Percentiles rank a stretch among this genome's conserved stretches.
Conservation (phyloP, 2,888 invertebrate species). For the Catotricha subobsoleta region DNA sequence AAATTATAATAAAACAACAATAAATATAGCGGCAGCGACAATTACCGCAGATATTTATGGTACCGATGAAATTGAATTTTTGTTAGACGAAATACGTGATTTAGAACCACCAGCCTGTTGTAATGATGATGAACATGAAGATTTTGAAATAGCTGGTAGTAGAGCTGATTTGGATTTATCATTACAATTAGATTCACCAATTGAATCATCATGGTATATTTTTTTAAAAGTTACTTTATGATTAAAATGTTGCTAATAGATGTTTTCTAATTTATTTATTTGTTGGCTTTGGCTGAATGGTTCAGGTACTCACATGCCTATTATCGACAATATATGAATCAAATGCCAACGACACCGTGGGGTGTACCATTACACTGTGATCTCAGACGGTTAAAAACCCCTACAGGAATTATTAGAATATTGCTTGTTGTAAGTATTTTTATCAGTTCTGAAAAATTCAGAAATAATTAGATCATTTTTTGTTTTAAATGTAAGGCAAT, state of each 20-base stretch:
- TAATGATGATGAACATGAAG: constrained; percentile 43
- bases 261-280: background rate
- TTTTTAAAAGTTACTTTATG: background rate
- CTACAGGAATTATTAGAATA: constrained; percentile 4
- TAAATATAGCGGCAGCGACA: background rate
- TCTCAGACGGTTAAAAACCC: constrained; percentile 1
- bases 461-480: no score
- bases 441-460: no score
- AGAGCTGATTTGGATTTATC: constrained; percentile 40
- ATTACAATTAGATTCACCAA: constrained; percentile 43
- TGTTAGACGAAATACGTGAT: constrained; percentile 63
- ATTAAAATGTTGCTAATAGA: background rate
- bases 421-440: constrained; percentile 1
- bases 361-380: constrained; percentile 4
- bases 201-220: constrained; percentile 47
- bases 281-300: background rate
- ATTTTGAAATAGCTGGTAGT: constrained; percentile 66
- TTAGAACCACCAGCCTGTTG: constrained; percentile 58
- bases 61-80: constrained; percentile 65
- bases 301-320: constrained; percentile 5
- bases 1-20: background rate
- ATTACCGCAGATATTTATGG: constrained; percentile 48
- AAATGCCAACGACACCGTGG: constrained; percentile 5
- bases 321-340: background rate
- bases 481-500: no score